Evolutionary conservation across 2,113 vertebrate species (phyloP).

Genomic region (Chascanopsetta lugubris): DNA sequence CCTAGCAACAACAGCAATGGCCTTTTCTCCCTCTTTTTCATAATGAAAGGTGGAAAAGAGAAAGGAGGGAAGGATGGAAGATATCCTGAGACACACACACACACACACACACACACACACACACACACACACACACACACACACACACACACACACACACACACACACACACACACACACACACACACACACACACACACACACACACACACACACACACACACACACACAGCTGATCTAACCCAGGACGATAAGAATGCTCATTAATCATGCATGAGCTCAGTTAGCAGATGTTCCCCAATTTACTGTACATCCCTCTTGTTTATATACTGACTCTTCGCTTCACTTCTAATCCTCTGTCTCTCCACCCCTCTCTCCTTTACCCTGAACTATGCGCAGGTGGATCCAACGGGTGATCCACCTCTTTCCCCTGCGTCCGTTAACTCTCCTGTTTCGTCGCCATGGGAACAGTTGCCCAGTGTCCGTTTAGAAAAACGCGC

Average conservation of each 20-base stretch:
- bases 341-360: background rate
- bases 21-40: constrained; percentile 1
- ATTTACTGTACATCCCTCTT: background rate
- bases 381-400: too few relatives aligned
- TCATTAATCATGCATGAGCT: background rate
- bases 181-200: background rate
- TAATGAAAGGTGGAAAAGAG: constrained; percentile 15
- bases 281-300: background rate
- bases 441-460: background rate
- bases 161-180: constrained; percentile 6
- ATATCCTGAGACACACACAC: too few relatives aligned
- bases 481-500: too few relatives aligned
- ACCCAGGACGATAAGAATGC: background rate
- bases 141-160: constrained; percentile 1
- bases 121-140: constrained; percentile 2
- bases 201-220: constrained; percentile 1
- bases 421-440: too few relatives aligned
- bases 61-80: constrained; percentile 5
- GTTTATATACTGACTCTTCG: background rate
- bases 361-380: background rate
- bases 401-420: too few relatives aligned
- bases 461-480: too few relatives aligned
- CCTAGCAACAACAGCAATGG: constrained; percentile 70
- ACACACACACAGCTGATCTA: background rate
- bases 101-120: background rate